Evolutionary conservation across 2,888 invertebrate genomes (phyloP).

Genomic region (Hirtodrosophila confusa): DNA sequence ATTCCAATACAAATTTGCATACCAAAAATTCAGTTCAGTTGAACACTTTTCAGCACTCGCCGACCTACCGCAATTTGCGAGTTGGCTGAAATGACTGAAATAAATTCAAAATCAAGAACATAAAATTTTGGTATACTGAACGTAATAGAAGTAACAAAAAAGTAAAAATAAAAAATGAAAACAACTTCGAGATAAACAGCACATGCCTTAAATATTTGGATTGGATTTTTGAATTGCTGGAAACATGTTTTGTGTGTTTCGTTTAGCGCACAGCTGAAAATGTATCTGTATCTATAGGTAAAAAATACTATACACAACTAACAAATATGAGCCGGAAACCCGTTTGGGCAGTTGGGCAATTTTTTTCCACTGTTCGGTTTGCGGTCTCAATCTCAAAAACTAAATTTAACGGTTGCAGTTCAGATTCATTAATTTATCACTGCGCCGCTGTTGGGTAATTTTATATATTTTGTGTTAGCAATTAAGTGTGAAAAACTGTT

Average conservation of each 20-base stretch:
- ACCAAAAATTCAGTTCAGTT: constrained; percentile 36
- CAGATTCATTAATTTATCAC: constrained; percentile 77
- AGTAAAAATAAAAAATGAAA: constrained; percentile 8
- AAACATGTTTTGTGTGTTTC: constrained; percentile 60
- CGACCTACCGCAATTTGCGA: constrained; percentile 67
- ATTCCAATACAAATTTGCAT: constrained; percentile 38
- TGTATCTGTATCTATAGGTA: constrained; percentile 31
- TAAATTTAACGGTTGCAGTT: constrained; percentile 56
- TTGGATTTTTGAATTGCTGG: constrained; percentile 48
- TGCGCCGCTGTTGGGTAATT: constrained; percentile 60
- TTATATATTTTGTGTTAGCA: constrained; percentile 60
- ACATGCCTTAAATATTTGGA: constrained; percentile 71
- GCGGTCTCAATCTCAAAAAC: constrained; percentile 45
- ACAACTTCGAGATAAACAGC: constrained; percentile 42
- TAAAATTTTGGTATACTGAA: constrained; percentile 20
- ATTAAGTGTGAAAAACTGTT: constrained; percentile 74
- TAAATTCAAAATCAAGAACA: constrained; percentile 5
- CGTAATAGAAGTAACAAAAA: constrained; percentile 22
- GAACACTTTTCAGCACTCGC: constrained; percentile 39
- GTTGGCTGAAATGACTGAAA: constrained; percentile 4
- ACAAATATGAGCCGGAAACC: constrained; percentile 52
- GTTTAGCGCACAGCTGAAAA: constrained; percentile 32
- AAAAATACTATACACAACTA: constrained; percentile 1
- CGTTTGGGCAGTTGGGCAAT: constrained; percentile 66
- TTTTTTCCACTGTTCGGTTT: constrained; percentile 21